phyloP scores from a whole-genome alignment of 2,797 vertebrate species.

The Pitangus sulphuratus region DNA sequence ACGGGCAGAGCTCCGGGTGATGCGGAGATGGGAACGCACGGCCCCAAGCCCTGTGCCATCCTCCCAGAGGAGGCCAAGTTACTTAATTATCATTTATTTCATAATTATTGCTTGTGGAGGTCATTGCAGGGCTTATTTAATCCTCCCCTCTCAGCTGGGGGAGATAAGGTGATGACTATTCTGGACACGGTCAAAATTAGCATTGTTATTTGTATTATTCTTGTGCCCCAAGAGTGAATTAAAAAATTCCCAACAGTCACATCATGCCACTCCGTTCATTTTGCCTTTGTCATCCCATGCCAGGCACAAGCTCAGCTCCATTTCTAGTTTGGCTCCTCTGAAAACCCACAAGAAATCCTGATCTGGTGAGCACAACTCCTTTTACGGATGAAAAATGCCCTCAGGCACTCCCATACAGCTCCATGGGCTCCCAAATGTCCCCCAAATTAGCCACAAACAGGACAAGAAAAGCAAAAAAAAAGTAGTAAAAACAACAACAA shows the following conservation, averaged over 20 bases:
- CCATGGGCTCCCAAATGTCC: slow-evolving; percentile 11
- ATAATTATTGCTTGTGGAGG: background rate
- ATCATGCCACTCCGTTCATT: slow-evolving; percentile 35
- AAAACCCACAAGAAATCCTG: slow-evolving; percentile 63
- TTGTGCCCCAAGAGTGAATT: background rate
- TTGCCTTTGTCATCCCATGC: slow-evolving; percentile 37
- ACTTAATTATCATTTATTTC: slow-evolving; percentile 9
- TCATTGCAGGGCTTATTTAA: slow-evolving; percentile 29
- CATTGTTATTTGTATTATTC: slow-evolving; percentile 53
- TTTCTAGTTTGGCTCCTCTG: slow-evolving; percentile 62
- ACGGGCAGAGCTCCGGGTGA: background rate
- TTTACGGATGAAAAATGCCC: slow-evolving; percentile 69
- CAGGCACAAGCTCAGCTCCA: slow-evolving; percentile 57
- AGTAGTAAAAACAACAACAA: background rate
- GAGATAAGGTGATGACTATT: slow-evolving; percentile 39
- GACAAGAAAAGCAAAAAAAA: background rate
- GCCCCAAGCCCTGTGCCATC: background rate
- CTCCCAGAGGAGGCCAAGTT: background rate
- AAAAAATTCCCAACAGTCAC: slow-evolving; percentile 19
- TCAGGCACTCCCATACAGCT: background rate
- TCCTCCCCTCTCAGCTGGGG: background rate
- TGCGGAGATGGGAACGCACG: fast-evolving
- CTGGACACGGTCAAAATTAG: slow-evolving; percentile 50
- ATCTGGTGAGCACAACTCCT: slow-evolving; percentile 64
- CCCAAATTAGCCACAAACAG: background rate